A percentile compares a stretch with the other conserved stretches of the same genome.
These are phyloP conservation scores for Neosalanx taihuensis DNA, from an alignment of 2,797 vertebrate species.

Conservation along the genomic window DNA sequence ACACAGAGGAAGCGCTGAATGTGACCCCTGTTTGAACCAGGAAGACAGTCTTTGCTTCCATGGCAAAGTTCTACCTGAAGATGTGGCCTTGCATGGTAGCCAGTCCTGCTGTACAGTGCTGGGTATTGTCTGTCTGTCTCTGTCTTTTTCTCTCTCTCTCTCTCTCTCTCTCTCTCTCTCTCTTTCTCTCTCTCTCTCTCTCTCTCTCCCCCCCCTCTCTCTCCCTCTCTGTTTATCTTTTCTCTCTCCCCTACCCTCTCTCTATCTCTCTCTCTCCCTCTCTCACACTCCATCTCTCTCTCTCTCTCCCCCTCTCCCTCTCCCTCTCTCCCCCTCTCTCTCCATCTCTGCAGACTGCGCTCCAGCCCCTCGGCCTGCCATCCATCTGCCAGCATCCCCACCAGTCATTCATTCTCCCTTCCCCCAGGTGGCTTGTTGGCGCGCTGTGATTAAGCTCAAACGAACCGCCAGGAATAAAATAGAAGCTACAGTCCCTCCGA, in stretches of 20 bases:
- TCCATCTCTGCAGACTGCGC: conserved; percentile 30
- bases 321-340: too few species aligned
- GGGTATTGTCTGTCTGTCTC: background rate
- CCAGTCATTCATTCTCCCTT: conserved; percentile 61
- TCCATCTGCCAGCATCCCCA: conserved; percentile 62
- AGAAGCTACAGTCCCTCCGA: conserved; percentile 40
- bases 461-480: conserved; percentile 62
- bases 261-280: too few species aligned
- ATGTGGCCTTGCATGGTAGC: too few species aligned
- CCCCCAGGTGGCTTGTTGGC: conserved; percentile 58
- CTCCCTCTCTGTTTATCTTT: conserved; percentile 2
- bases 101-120: too few species aligned
- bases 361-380: conserved; percentile 36
- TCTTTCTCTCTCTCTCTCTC: too few species aligned
- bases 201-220: too few species aligned
- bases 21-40: conserved; percentile 21
- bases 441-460: conserved; percentile 67
- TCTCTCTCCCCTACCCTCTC: too few species aligned
- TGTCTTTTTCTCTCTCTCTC: too few species aligned
- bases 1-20: conserved; percentile 5
- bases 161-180: too few species aligned
- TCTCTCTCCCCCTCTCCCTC: too few species aligned
- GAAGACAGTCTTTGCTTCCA: conserved; percentile 31
- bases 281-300: too few species aligned
- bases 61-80: conserved; percentile 22